Base-by-base conservation (phyloP, 2,888 invertebrate genomes). In the Lasioglossum calceatum region DNA sequence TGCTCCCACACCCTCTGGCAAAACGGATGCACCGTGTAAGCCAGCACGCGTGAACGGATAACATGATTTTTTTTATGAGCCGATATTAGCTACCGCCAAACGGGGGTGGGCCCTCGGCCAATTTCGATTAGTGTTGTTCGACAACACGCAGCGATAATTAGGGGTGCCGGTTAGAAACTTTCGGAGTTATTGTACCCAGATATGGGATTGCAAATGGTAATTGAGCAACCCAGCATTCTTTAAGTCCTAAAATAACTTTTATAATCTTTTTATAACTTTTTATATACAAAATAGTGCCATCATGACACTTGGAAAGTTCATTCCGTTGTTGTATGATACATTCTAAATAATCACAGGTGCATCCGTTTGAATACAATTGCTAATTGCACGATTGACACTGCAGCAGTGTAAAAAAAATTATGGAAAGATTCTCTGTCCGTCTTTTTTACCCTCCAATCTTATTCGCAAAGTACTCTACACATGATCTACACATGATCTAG, bases 1-100 rank as follows among this genome's bases (percentile, higher is more conserved):
- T 42, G 44, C 39, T 58, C 42, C 16, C 67, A 27, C 67, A 36
- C 67, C 36, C 67, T 67, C 50, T 61, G 73, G 54, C 70, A 70
- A 77, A 86, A 79, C 61, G 78, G 76, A 81, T 61, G 86, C 80
- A 73, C 36, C 80, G 81, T 81, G 87, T 83, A 86, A 81, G 76
- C 83, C 67, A 42, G 79, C 42, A 64, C 79, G 70, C 77, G 73
- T 50, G 61, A 77, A 77, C 27, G 77, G 74, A 39, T 83, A 78
- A 86, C 83, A 79, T 8, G 75, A 74, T 36, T 44, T 73, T 77
- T 84, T 77, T 84, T 70, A 71, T 36, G 42, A 47, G 72, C 42
- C 42, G 54, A 74, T 76, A 81, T 82, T 87, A 87, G 61, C 36
- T 27, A 10, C n/a, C 3, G 54, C 3, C 23, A 8, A 10, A 54